These are phyloP conservation scores for Cladorhizidae sp. DNA, from an alignment of 37 sponge, comb jelly and placozoan genomes.

Conservation along the genomic window DNA sequence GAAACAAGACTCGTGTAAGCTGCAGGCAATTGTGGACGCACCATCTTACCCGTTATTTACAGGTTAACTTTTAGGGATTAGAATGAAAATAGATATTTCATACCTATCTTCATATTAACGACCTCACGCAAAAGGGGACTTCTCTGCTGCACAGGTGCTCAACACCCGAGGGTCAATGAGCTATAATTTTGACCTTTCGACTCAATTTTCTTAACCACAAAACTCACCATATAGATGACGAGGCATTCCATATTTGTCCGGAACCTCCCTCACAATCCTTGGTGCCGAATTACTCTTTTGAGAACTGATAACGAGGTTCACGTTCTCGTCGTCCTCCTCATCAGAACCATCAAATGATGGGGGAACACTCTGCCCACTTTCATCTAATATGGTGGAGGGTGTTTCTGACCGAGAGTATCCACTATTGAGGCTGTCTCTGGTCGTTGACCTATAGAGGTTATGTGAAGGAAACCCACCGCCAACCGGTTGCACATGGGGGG, in stretches of 20 bases:
- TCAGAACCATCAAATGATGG: slow-evolving; percentile 31
- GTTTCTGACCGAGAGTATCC: background rate
- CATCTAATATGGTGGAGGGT: slow-evolving; percentile 38
- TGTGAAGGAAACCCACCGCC: background rate
- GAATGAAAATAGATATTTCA: too few relatives aligned
- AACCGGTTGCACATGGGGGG: background rate
- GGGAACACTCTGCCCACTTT: slow-evolving; percentile 79
- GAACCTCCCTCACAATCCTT: background rate
- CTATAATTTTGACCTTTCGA: too few relatives aligned
- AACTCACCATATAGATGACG: slow-evolving; percentile 27
- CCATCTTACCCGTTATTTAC: too few relatives aligned
- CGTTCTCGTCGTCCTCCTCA: background rate
- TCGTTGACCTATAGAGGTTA: background rate
- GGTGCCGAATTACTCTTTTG: too few relatives aligned
- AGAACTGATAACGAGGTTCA: background rate
- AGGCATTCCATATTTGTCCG: background rate
- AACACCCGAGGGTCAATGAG: too few relatives aligned
- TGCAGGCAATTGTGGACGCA: too few relatives aligned
- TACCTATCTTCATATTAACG: too few relatives aligned
- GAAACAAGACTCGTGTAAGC: too few relatives aligned
- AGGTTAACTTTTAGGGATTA: too few relatives aligned
- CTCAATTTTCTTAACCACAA: too few relatives aligned
- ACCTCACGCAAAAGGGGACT: too few relatives aligned
- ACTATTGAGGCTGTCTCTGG: slow-evolving; percentile 9
- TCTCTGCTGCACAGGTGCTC: too few relatives aligned